A percentile compares a stretch with the other conserved stretches of the same genome.
phyloP scores from a whole-genome alignment of 2,797 vertebrate species.

The Botia kubotai region DNA sequence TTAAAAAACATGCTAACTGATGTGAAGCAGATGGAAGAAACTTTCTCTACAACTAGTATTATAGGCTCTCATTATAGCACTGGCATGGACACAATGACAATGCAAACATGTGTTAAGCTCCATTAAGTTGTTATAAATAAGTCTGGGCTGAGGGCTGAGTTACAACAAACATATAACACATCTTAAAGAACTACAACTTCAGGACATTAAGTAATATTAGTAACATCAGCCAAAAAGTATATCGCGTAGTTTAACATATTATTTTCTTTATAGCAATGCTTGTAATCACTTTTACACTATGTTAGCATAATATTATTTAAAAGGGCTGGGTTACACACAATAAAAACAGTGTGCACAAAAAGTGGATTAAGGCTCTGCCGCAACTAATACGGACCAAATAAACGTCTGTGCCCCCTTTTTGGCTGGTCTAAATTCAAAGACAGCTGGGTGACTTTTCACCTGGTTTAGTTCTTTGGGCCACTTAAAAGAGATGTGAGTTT shows the following conservation, averaged over 20 bases:
- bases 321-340: no score
- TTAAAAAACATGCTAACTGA: constrained; percentile 49
- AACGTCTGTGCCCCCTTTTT: no score
- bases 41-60: constrained; percentile 33
- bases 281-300: neutral
- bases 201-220: neutral
- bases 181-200: neutral
- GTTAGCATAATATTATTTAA: neutral
- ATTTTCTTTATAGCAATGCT: neutral
- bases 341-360: no score
- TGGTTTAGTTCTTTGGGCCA: no score
- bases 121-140: constrained; percentile 71
- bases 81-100: constrained; percentile 69
- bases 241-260: neutral
- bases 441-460: no score
- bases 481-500: no score
- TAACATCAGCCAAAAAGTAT: neutral
- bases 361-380: no score
- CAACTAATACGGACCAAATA: no score
- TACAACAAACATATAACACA: constrained; percentile 11
- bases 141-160: constrained; percentile 42
- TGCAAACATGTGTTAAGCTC: constrained; percentile 70
- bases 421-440: no score
- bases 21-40: neutral
- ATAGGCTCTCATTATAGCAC: constrained; percentile 73